These are phyloP conservation scores for Cheirogaleus medius DNA, from an alignment of 2,113 vertebrate genomes.

Conservation along the genomic window DNA sequence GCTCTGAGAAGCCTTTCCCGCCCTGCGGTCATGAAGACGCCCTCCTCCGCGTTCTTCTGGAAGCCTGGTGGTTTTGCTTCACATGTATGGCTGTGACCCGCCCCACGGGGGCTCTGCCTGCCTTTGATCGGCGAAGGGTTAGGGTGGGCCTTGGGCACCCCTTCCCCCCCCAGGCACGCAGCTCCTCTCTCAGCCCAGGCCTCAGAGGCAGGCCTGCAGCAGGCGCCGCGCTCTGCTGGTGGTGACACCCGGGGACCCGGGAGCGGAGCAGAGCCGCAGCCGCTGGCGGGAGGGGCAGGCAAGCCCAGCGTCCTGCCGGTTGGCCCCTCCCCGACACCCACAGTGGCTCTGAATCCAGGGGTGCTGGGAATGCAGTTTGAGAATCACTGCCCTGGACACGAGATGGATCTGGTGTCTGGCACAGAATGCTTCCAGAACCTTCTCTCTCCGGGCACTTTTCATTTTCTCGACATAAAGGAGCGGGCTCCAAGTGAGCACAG, in stretches of 20 bases:
- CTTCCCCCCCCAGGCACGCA: fast-evolving
- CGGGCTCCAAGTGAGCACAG: background rate
- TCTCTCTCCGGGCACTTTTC: background rate
- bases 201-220: background rate
- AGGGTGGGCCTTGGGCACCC: fast-evolving
- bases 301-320: fast-evolving
- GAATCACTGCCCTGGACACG: background rate
- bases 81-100: fast-evolving
- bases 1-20: too few species aligned
- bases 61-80: background rate
- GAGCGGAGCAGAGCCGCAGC: too few species aligned
- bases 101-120: fast-evolving
- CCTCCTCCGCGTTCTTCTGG: background rate
- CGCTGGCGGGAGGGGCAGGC: fast-evolving
- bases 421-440: background rate
- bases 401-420: background rate
- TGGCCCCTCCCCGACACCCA: background rate
- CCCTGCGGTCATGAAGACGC: background rate
- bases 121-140: background rate
- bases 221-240: too few species aligned
- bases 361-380: background rate
- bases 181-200: background rate
- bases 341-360: background rate
- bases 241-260: background rate
- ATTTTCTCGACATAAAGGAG: background rate